Evolutionary conservation across 2,797 vertebrate genomes (phyloP).

Genomic region (Periophthalmus magnuspinnatus): DNA sequence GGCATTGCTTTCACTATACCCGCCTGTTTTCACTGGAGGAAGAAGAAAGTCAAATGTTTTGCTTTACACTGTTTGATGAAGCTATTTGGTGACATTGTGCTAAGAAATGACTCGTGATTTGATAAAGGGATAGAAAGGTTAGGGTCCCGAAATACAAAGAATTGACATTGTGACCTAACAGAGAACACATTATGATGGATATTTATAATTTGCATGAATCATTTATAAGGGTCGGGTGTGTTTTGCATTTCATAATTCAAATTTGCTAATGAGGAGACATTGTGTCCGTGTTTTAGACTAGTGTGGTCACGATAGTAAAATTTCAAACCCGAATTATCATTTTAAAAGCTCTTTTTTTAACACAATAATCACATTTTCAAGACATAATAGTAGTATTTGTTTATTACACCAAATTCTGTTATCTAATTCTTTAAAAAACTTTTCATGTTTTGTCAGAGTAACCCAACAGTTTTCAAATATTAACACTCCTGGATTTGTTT

Average conservation of each 20-base stretch:
- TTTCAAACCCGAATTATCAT: no score
- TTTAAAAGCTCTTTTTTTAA: no score
- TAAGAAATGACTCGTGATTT: background rate
- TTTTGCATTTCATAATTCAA: slow-evolving; percentile 1
- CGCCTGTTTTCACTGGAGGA: background rate
- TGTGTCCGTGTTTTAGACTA: background rate
- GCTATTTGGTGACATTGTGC: background rate
- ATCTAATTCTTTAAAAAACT: no score
- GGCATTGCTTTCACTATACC: background rate
- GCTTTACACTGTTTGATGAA: background rate
- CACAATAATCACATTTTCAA: no score
- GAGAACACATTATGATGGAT: background rate
- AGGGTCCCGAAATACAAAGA: background rate
- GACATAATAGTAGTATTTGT: no score
- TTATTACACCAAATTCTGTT: no score
- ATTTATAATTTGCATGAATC: background rate
- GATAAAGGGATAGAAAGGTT: background rate
- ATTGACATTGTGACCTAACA: background rate
- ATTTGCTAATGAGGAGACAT: background rate
- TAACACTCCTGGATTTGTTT: no score
- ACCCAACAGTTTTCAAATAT: no score
- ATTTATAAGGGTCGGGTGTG: background rate
- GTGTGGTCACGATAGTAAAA: no score
- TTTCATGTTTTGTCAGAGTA: no score
- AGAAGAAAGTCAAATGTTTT: background rate